Evolutionary conservation across 2,797 vertebrate species (phyloP).

Genomic region (Mus caroli): DNA sequence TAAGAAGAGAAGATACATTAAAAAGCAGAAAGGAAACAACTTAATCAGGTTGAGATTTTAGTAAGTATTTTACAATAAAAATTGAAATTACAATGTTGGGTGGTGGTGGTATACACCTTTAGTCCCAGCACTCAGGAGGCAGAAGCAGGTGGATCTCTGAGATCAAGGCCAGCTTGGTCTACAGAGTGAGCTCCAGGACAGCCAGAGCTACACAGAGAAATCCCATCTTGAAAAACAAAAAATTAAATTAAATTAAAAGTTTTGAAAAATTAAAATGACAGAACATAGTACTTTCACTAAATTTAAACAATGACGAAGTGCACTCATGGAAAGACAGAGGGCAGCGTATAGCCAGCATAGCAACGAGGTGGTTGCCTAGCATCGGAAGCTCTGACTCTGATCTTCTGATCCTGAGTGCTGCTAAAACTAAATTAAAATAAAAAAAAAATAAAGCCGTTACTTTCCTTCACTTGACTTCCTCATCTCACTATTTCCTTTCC

Average conservation of each 20-base stretch:
- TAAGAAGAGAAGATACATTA: not conserved
- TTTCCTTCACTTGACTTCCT: not conserved
- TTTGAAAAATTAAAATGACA: not conserved
- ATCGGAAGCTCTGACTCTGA: not conserved
- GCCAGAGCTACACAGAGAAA: not conserved
- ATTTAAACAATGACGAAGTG: not conserved
- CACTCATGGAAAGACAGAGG: not conserved
- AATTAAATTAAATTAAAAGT: not conserved
- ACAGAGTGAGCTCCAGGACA: not conserved
- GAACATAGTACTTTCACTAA: not conserved
- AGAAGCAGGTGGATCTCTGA: not conserved
- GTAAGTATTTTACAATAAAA: conserved; percentile 15
- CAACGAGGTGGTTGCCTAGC: not conserved
- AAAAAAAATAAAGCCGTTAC: not conserved
- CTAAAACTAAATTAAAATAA: not conserved
- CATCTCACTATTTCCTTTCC: not conserved
- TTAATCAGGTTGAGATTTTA: conserved; percentile 31
- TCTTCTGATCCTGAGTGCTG: not conserved
- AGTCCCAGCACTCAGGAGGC: not conserved
- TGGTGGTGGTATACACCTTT: not conserved
- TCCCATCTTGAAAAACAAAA: not conserved
- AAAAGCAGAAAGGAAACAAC: not conserved
- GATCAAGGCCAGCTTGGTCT: not conserved
- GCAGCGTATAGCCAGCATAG: not conserved
- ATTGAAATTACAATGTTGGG: not conserved